Conservation (phyloP, 92 coral and sea anemone genomes). For the Parazoanthus atlanticus region DNA sequence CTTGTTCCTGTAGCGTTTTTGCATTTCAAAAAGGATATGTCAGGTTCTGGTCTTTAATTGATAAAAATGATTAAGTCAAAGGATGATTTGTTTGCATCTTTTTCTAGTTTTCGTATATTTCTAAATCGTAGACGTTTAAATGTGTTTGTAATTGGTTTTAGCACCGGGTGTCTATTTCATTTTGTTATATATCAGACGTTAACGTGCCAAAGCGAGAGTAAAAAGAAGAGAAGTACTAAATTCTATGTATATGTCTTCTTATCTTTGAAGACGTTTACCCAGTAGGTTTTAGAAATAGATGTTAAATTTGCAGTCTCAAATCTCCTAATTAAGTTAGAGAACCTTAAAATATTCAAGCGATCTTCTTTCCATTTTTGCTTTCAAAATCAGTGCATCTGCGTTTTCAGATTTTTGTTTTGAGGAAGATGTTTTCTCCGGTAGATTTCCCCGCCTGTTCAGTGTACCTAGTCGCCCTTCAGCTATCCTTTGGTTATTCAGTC, state of each 20-base stretch:
- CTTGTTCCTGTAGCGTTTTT: too few relatives aligned
- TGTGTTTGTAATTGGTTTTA: too few relatives aligned
- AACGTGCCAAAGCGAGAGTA: too few relatives aligned
- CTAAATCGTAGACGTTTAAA: too few relatives aligned
- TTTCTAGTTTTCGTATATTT: too few relatives aligned
- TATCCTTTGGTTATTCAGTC: background rate
- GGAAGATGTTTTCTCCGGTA: background rate
- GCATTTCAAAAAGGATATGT: too few relatives aligned
- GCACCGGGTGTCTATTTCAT: too few relatives aligned
- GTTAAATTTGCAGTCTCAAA: background rate
- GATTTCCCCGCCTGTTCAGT: constrained; percentile 18
- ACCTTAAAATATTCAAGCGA: constrained; percentile 10
- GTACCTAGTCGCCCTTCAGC: background rate
- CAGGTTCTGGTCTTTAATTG: too few relatives aligned
- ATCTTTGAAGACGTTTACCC: background rate
- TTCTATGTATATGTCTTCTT: background rate
- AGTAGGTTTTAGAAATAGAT: background rate
- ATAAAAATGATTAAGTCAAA: too few relatives aligned
- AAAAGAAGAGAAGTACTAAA: too few relatives aligned
- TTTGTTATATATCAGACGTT: too few relatives aligned
- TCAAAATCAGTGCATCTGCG: background rate
- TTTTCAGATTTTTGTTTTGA: background rate
- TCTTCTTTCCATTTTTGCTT: constrained; percentile 20
- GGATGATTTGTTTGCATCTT: too few relatives aligned
- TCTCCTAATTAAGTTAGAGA: background rate